Evolutionary conservation across 1,140 invertebrate species (phyloP), one percentile per base, ranked within the genome.

Genomic region (Halictus rubicundus): DNA sequence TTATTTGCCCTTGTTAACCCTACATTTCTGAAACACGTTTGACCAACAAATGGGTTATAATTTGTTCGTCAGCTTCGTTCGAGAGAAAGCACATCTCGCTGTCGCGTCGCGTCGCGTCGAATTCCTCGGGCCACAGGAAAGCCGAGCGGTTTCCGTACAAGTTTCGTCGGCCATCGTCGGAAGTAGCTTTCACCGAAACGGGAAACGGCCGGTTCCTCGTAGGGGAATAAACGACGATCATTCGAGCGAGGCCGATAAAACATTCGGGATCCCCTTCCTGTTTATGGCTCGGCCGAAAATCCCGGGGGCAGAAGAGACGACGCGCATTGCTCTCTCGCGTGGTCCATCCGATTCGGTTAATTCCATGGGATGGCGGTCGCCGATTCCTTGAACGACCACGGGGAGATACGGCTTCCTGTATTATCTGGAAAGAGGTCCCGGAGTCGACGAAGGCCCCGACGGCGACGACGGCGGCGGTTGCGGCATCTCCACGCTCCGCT

Each of bases 271-370:
- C 52, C 52, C 19, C 65, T 84, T 79, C 68, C 77, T 76, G 70
- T 83, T 80, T 76, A 74, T 64, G 52, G 37, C 14, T 27, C 25
- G 25, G n/a, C 63, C 57, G 46, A 57, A 37, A 59, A 25, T 54
- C 57, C 75, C 42, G 42, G 25, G 27, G 54, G 32, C 32, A 32
- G 32, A 32, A 32, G 27, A 73, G 52, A 70, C 73, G 70, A 32
- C 52, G 25, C 42, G 68, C 37, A 5, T 32, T 32, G 32, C 32
- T 32, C 32, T 32, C 32, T 32, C 32, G 32, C 32, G 32, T 3
- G 1, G 21, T 66, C 73, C 68, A 32, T 52, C 70, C 74, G 65
- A 84, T 84, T 84, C 74, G 37, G 78, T 81, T 71, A 75, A 81
- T 80, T 80, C 61, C 52, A 54, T 63, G 81, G 64, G 76, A 83